Evolutionary conservation across 2,888 invertebrate genomes (phyloP).

Genomic region (Cephus sareptanus): DNA sequence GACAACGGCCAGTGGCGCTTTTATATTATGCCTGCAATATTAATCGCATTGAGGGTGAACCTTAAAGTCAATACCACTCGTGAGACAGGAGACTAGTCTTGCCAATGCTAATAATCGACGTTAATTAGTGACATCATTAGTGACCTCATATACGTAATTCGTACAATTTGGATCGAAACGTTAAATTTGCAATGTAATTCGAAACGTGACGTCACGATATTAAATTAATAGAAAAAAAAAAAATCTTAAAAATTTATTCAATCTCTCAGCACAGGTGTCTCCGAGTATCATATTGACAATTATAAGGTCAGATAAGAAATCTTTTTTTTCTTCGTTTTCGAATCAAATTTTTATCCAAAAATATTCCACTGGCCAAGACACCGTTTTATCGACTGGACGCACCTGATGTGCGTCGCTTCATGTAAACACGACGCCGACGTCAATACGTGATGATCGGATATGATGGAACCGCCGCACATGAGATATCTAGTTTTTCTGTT

Average conservation of each 20-base stretch:
- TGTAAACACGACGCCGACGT: slow-evolving; percentile 47
- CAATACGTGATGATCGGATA: slow-evolving; percentile 38
- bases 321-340: neutral
- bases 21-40: slow-evolving; percentile 40
- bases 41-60: neutral
- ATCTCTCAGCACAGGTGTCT: neutral
- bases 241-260: neutral
- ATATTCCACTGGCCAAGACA: neutral
- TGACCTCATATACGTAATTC: neutral
- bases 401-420: slow-evolving; percentile 42
- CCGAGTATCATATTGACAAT: slow-evolving; percentile 8
- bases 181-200: neutral
- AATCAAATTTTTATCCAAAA: too few relatives aligned
- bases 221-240: neutral
- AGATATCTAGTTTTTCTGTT: neutral
- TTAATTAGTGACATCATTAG: neutral
- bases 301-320: neutral
- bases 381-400: slow-evolving; percentile 3
- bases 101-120: neutral
- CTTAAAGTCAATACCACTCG: neutral
- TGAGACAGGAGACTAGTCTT: neutral
- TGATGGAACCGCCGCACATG: slow-evolving; percentile 44
- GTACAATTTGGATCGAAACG: neutral
- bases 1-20: slow-evolving; percentile 36
- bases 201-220: neutral